phyloP scores from a whole-genome alignment of 2,888 invertebrate species.

The Leucozona laternaria region DNA sequence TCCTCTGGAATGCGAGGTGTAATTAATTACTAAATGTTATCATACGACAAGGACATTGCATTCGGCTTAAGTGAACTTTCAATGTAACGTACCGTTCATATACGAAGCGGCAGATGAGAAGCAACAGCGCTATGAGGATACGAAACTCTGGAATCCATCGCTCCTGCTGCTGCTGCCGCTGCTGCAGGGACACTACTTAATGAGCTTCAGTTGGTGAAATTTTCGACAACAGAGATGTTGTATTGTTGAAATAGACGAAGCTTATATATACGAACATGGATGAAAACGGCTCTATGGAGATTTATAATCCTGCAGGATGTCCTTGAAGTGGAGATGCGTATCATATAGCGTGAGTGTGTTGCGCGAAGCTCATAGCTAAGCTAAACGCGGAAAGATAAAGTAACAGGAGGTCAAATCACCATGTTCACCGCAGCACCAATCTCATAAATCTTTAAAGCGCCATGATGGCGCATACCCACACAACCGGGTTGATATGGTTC shows the following conservation, averaged over 20 bases:
- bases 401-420: slow-evolving; percentile 68
- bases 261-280: slow-evolving; percentile 55
- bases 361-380: background rate
- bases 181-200: slow-evolving; percentile 61
- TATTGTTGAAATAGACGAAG: slow-evolving; percentile 68
- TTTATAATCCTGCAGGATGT: slow-evolving; percentile 63
- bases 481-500: slow-evolving; percentile 62
- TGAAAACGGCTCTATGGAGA: slow-evolving; percentile 60
- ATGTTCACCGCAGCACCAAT: slow-evolving; percentile 65
- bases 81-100: slow-evolving; percentile 23
- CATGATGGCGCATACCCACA: slow-evolving; percentile 57
- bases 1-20: slow-evolving; percentile 50
- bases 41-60: slow-evolving; percentile 71
- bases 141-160: background rate
- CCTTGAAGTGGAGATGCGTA: slow-evolving; percentile 32
- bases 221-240: slow-evolving; percentile 71
- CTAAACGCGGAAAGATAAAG: slow-evolving; percentile 47
- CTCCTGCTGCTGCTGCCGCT: background rate
- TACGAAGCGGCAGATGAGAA: slow-evolving; percentile 22
- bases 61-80: slow-evolving; percentile 64
- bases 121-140: slow-evolving; percentile 29
- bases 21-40: slow-evolving; percentile 75
- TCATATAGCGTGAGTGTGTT: slow-evolving; percentile 31
- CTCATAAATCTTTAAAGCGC: slow-evolving; percentile 67
- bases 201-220: slow-evolving; percentile 67